These are phyloP conservation scores for Scaptomyza pallida DNA, from an alignment of 1,140 invertebrate genomes.

Conservation along the genomic window DNA sequence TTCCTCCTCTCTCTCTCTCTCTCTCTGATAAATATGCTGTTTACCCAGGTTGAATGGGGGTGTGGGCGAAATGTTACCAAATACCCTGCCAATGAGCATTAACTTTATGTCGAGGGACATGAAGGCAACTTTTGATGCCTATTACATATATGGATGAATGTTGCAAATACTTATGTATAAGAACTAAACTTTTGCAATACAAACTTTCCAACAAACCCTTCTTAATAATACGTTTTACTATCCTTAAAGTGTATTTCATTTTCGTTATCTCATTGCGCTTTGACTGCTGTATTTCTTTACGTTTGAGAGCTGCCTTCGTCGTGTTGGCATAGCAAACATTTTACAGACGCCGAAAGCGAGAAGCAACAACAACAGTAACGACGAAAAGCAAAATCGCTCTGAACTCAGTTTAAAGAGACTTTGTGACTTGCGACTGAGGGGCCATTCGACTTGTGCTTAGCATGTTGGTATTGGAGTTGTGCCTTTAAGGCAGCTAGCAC, in stretches of 20 bases:
- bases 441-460: constrained; percentile 26
- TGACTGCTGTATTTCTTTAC: background rate
- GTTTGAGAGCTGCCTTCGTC: background rate
- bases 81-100: constrained; percentile 3
- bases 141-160: too few relatives aligned
- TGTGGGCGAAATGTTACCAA: background rate
- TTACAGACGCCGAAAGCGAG: constrained; percentile 47
- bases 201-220: background rate
- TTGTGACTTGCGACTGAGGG: constrained; percentile 40
- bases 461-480: constrained; percentile 9
- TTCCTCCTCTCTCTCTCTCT: constrained; percentile 40
- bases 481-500: constrained; percentile 38
- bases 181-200: too few relatives aligned
- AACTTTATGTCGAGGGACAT: background rate
- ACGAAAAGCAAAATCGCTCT: constrained; percentile 6
- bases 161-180: background rate
- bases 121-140: background rate
- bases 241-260: constrained; percentile 14
- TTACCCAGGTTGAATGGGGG: constrained; percentile 17
- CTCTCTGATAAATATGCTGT: constrained; percentile 70
- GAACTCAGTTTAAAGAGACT: constrained; percentile 35
- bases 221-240: background rate
- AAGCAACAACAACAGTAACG: constrained; percentile 26
- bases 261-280: background rate
- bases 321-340: constrained; percentile 64